Evolutionary conservation across 2,797 vertebrate genomes (phyloP).

Genomic region (Pipistrellus nathusii): DNA sequence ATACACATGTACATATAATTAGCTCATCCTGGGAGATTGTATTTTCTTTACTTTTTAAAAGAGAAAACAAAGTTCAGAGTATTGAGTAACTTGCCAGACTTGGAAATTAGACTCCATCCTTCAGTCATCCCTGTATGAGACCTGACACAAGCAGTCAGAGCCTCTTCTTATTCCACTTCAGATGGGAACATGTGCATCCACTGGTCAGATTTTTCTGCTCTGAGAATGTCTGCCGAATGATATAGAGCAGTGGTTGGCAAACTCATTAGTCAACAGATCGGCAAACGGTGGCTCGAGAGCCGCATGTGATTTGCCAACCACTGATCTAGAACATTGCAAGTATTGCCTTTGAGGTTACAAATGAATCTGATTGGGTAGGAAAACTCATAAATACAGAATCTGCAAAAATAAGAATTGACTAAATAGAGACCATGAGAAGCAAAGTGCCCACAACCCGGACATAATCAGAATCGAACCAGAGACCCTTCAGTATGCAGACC

Average conservation of each 20-base stretch:
- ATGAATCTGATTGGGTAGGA: not conserved
- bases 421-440: not conserved
- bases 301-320: too few relatives aligned
- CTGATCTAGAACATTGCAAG: not conserved
- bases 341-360: not conserved
- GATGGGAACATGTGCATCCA: not conserved
- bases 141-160: not conserved
- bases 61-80: not conserved
- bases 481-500: too few relatives aligned
- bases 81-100: not conserved
- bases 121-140: not conserved
- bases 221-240: not conserved
- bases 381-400: not conserved
- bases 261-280: too few relatives aligned
- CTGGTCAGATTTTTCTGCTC: not conserved
- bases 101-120: not conserved
- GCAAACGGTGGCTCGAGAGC: too few relatives aligned
- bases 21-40: not conserved
- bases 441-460: not conserved
- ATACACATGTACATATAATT: not conserved
- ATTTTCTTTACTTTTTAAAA: not conserved
- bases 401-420: not conserved
- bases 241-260: not conserved
- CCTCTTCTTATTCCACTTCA: not conserved
- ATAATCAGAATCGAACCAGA: too few relatives aligned